Percentiles rank a stretch among this genome's conserved stretches.
phyloP scores from a whole-genome alignment of 2,113 vertebrate genomes.

The Thinocorus orbignyianus region DNA sequence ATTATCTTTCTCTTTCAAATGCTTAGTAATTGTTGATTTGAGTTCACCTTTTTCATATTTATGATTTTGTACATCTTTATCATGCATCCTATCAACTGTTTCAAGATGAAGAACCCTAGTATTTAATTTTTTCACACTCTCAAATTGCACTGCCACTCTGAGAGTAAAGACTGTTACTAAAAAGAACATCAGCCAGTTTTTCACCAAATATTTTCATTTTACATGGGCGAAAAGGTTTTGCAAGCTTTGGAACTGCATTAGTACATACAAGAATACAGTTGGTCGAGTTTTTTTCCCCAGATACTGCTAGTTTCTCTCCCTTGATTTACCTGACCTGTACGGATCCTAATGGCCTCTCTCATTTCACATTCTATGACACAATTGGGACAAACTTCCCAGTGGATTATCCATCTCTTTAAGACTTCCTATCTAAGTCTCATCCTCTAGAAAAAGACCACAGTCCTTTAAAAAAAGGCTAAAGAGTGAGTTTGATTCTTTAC shows the following conservation, averaged over 20 bases:
- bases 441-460: not conserved
- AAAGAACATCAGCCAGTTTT: not conserved
- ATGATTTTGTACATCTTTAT: not conserved
- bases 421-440: not conserved
- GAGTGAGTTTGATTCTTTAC: not conserved
- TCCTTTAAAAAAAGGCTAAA: not conserved
- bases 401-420: not conserved
- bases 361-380: not conserved
- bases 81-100: not conserved
- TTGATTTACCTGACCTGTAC: not conserved
- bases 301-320: not conserved
- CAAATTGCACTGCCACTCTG: not conserved
- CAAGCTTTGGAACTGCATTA: not conserved
- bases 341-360: not conserved
- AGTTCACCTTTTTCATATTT: not conserved
- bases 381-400: not conserved
- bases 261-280: not conserved
- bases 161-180: not conserved
- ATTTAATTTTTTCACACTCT: not conserved
- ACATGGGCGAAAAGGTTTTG: not conserved
- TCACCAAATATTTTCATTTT: not conserved
- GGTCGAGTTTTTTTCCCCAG: not conserved
- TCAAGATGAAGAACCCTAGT: not conserved
- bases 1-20: not conserved
- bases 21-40: not conserved